Percentiles rank a stretch among this genome's conserved stretches.
Evolutionary conservation across 2,888 invertebrate genomes (phyloP).

Genomic region (Scaptomyza flava): DNA sequence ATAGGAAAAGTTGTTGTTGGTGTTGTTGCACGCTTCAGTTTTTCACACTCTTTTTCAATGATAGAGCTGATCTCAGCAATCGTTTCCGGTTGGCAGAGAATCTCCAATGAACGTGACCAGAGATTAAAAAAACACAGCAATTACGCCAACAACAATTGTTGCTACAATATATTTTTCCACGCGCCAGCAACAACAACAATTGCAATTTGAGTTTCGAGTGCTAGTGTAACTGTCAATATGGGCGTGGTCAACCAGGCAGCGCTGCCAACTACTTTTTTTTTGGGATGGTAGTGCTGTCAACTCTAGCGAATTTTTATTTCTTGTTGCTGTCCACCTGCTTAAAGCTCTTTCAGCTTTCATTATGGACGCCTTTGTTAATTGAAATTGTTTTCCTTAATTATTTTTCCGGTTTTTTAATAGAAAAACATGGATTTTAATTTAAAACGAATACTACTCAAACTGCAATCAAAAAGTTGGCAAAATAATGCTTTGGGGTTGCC

Average conservation of each 20-base stretch:
- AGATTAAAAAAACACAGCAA: conserved; percentile 17
- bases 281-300: conserved; percentile 55
- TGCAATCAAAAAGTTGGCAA: conserved; percentile 32
- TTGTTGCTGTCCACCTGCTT: conserved; percentile 24
- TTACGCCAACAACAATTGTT: conserved; percentile 24
- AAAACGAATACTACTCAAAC: conserved; percentile 9
- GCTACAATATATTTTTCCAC: conserved; percentile 12
- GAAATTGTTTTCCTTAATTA: conserved; percentile 61
- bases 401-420: conserved; percentile 25
- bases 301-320: conserved; percentile 16
- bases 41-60: conserved; percentile 54
- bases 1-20: background rate
- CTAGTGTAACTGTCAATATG: conserved; percentile 49
- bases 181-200: conserved; percentile 29
- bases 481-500: conserved; percentile 32
- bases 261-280: conserved; percentile 30
- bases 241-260: conserved; percentile 51
- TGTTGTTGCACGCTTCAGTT: conserved; percentile 26
- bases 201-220: conserved; percentile 41
- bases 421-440: conserved; percentile 40
- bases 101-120: conserved; percentile 63
- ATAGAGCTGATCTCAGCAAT: conserved; percentile 40
- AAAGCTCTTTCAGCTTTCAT: background rate
- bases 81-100: conserved; percentile 60
- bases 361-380: conserved; percentile 47